Evolutionary conservation across 2,797 vertebrate genomes (phyloP).

Genomic region (Sebastes wilsoni): DNA sequence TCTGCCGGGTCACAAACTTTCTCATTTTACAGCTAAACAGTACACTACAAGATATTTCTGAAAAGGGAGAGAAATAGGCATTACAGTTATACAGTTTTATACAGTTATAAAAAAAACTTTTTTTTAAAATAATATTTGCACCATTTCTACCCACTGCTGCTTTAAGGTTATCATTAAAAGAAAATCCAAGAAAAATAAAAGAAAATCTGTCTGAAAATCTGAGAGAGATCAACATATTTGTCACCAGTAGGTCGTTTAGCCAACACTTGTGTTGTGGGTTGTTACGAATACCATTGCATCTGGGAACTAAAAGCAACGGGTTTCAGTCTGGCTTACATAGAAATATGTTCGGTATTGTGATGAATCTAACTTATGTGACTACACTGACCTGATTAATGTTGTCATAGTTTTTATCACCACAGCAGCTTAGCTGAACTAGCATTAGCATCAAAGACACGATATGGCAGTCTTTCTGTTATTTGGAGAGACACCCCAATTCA

Average conservation of each 20-base stretch:
- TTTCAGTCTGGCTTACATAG: background rate
- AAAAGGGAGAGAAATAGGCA: too few relatives aligned
- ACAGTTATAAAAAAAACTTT: too few relatives aligned
- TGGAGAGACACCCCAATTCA: background rate
- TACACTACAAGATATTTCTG: too few relatives aligned
- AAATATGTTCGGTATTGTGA: background rate
- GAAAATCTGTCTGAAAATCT: background rate
- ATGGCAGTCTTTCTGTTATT: background rate
- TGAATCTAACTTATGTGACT: background rate
- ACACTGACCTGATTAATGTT: background rate
- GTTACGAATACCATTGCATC: background rate
- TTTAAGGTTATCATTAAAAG: too few relatives aligned
- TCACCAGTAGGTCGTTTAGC: background rate
- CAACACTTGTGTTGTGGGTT: background rate
- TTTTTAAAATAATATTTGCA: too few relatives aligned
- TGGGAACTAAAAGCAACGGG: background rate
- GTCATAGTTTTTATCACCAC: background rate
- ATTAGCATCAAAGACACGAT: background rate
- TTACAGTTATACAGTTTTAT: too few relatives aligned
- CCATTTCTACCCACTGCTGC: too few relatives aligned
- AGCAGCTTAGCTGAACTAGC: conserved; percentile 6
- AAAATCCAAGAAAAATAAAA: too few relatives aligned
- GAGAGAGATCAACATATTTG: background rate
- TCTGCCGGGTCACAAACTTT: too few relatives aligned
- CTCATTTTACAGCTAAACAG: too few relatives aligned